phyloP scores from a whole-genome alignment of 1,140 invertebrate species.

The Pogonus chalceus region DNA sequence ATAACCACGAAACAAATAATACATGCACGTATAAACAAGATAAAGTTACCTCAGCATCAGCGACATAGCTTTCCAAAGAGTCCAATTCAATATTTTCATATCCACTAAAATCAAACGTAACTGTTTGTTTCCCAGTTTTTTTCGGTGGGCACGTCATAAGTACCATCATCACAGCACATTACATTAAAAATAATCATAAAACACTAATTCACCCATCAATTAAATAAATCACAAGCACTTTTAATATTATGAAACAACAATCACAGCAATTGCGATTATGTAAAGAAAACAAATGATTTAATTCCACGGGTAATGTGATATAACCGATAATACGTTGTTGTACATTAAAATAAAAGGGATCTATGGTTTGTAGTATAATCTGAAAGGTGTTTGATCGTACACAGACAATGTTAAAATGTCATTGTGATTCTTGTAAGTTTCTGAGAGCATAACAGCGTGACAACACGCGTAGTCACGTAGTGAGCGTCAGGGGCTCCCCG shows the following conservation, averaged over 20 bases:
- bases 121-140: constrained; percentile 22
- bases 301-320: neutral
- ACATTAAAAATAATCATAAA: neutral
- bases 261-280: neutral
- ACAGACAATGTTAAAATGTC: neutral
- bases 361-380: neutral
- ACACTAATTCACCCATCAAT: neutral
- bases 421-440: constrained; percentile 2
- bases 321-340: neutral
- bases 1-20: no score
- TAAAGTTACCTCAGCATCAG: constrained; percentile 9
- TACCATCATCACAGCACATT: constrained; percentile 16
- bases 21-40: no score
- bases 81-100: constrained; percentile 29
- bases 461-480: constrained; percentile 31
- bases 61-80: constrained; percentile 25
- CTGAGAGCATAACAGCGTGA: constrained; percentile 28
- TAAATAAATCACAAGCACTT: neutral
- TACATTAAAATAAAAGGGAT: neutral
- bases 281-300: neutral
- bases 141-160: constrained; percentile 18
- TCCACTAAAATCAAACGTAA: constrained; percentile 19
- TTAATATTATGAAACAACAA: constrained; percentile 5
- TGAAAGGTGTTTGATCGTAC: neutral
- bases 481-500: constrained; percentile 11